Evolutionary conservation across 2,888 invertebrate genomes (phyloP), one percentile per base, ranked within the genome.

Genomic region (Eristalis arbustorum): DNA sequence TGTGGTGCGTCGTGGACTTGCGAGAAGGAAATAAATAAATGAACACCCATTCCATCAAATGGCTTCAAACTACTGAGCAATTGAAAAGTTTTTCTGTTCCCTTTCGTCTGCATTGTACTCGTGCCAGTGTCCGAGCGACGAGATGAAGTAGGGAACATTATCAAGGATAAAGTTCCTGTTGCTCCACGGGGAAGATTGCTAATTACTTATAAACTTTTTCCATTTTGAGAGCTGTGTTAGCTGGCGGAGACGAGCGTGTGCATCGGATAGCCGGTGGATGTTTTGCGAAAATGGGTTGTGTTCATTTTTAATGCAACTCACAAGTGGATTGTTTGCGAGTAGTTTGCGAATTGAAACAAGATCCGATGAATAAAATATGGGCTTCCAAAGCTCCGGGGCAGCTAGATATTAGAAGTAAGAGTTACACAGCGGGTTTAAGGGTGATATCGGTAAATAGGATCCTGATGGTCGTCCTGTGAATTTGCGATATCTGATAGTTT

Each of bases 141-240:
- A 49, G 18, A 49, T 49, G 18, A 18, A 49, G 18, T 8, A 18
- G 18, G 49, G 3, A n/a, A 42, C 42, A 42, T 42, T 42, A 42
- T 42, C n/a, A 6, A 42, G 42, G 42, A 49, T 49, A 18, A 49
- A 49, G 49, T 49, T 49, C 49, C 49, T 49, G 49, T 56, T 34
- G 56, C 11, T 68, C 31, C 56, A 18, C 22, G 22, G 56, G 31
- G 22, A 28, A n/a, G 56, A 4, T 31, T 31, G 13, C 31, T 56
- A n/a, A 66, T 42, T 56, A 68, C 56, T 68, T 31, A 56, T 31
- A 3, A 68, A 68, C 8, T 56, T 67, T 67, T 56, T 66, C 66
- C 37, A 66, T 42, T 66, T 66, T 49, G 3, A 18, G 49, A 18
- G 18, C 49, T 49, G 18, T 2, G 49, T 2, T 18, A 49, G 49